Conservation (phyloP, 2,888 invertebrate species). For the Lycocerus yunnanus region DNA sequence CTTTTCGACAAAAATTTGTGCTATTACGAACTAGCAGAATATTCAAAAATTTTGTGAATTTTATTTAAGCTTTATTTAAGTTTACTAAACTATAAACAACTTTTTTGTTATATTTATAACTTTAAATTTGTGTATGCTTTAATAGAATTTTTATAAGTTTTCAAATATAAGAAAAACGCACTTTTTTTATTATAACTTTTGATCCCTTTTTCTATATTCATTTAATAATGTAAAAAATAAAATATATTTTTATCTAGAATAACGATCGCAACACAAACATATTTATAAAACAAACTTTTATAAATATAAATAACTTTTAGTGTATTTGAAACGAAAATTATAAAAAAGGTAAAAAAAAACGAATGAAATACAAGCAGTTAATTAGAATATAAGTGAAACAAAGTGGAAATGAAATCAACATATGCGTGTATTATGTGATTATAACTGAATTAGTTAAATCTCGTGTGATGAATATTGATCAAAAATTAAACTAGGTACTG, state of each 20-base stretch:
- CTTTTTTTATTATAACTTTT: not conserved
- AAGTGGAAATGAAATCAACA: not conserved
- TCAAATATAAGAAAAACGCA: not conserved
- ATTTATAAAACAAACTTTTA: not conserved
- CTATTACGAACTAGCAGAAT: not conserved
- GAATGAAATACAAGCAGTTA: not conserved
- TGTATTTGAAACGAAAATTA: not conserved
- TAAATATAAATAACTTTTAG: not conserved
- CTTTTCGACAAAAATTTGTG: not conserved
- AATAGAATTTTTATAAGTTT: not conserved
- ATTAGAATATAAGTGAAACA: not conserved
- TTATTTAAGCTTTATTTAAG: not conserved
- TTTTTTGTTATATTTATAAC: not conserved
- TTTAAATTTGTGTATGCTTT: not conserved
- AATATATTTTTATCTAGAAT: not conserved
- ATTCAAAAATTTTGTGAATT: not conserved
- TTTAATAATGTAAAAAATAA: not conserved
- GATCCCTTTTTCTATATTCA: not conserved
- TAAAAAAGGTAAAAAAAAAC: not conserved
- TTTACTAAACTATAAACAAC: not conserved
- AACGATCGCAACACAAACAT: not conserved
- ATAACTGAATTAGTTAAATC: slow-evolving; percentile 1
- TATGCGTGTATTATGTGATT: slow-evolving; percentile 9
- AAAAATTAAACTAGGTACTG: not conserved
- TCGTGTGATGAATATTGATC: not conserved